Evolutionary conservation across 1,140 invertebrate genomes (phyloP).

Genomic region (Drosophila quadrilineata): DNA sequence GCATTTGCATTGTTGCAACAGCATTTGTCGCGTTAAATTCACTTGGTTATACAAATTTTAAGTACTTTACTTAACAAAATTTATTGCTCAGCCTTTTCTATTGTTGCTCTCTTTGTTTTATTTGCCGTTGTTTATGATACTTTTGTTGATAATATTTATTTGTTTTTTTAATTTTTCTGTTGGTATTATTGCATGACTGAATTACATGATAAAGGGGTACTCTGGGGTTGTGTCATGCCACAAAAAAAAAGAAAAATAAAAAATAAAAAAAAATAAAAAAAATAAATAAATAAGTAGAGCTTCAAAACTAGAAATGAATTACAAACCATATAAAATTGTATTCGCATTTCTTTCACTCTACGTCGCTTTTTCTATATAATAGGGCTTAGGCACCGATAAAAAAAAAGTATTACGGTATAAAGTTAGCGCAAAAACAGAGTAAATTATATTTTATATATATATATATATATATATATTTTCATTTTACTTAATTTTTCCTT

Average conservation of each 20-base stretch:
- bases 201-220: constrained; percentile 29
- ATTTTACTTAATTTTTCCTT: constrained; percentile 1
- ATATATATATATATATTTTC: no score
- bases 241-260: neutral
- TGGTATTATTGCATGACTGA: constrained; percentile 49
- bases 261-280: neutral
- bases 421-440: constrained; percentile 18
- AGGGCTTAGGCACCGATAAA: constrained; percentile 38
- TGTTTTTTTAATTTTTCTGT: constrained; percentile 6
- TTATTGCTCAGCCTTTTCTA: constrained; percentile 26
- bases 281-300: no score
- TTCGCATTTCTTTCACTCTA: neutral
- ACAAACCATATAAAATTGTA: constrained; percentile 3
- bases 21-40: constrained; percentile 59
- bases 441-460: constrained; percentile 39
- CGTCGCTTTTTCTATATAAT: neutral
- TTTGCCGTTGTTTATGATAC: constrained; percentile 1
- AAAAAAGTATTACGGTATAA: constrained; percentile 34
- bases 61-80: constrained; percentile 57
- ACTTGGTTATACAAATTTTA: constrained; percentile 67
- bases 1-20: no score
- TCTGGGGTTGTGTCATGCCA: constrained; percentile 18
- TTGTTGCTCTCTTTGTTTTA: constrained; percentile 16
- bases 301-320: no score
- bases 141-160: constrained; percentile 14